These are phyloP conservation scores for Trachelus troglodyta DNA, from an alignment of 2,888 invertebrate species.

Conservation along the genomic window DNA sequence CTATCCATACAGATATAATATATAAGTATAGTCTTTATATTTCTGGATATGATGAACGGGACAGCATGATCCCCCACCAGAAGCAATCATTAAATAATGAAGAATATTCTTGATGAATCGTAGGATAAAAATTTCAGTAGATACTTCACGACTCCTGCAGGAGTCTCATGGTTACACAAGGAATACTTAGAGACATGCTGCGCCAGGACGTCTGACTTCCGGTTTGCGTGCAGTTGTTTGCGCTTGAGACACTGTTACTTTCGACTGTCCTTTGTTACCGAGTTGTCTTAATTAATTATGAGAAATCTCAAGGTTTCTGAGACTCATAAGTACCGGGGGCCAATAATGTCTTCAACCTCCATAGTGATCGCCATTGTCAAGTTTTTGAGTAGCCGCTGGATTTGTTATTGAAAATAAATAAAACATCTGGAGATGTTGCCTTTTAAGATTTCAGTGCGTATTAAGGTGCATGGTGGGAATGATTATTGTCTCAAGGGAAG, in stretches of 20 bases:
- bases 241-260: conserved; percentile 10
- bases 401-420: not conserved
- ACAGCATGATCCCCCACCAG: not conserved
- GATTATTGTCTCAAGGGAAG: not conserved
- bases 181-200: conserved; percentile 2
- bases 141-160: not conserved
- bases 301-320: not conserved
- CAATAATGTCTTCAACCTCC: not conserved
- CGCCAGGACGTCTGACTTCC: conserved; percentile 7
- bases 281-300: not conserved
- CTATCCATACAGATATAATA: not conserved
- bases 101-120: not conserved
- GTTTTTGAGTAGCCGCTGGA: not conserved
- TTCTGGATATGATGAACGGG: not conserved
- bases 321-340: not conserved
- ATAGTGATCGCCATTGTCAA: not conserved
- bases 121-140: not conserved
- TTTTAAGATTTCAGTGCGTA: not conserved
- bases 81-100: not conserved
- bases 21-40: not conserved
- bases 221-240: conserved; percentile 6
- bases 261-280: conserved; percentile 7
- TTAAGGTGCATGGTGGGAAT: not conserved
- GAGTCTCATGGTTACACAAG: not conserved
- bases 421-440: not conserved